phyloP scores from a whole-genome alignment of 2,113 vertebrate species.

The Melanocharis versteri region DNA sequence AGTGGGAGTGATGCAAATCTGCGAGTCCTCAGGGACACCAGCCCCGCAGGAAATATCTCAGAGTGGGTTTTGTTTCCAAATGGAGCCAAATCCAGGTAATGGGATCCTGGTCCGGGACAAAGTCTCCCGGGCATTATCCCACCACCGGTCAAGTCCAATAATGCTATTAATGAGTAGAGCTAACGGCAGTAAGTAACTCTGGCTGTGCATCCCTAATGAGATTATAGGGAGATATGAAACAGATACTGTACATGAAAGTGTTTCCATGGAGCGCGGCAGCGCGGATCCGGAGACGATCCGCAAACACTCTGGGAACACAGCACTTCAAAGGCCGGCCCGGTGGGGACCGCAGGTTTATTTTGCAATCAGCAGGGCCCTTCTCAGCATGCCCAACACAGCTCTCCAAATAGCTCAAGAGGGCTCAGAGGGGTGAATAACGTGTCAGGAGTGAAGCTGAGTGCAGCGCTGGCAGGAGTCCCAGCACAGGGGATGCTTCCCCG shows the following conservation, averaged over 20 bases:
- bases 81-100: background rate
- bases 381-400: background rate
- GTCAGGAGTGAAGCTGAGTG: background rate
- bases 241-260: background rate
- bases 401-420: slow-evolving; percentile 26
- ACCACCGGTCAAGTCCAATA: background rate
- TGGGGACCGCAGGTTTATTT: background rate
- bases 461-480: background rate
- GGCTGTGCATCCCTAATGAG: slow-evolving; percentile 49
- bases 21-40: background rate
- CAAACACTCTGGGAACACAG: background rate
- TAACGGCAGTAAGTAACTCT: slow-evolving; percentile 32
- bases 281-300: background rate
- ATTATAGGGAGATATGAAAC: slow-evolving; percentile 7
- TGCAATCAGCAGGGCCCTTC: background rate
- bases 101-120: background rate
- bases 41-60: background rate
- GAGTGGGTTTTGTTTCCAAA: background rate
- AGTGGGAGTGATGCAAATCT: background rate
- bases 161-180: slow-evolving; percentile 27
- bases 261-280: background rate
- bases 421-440: background rate
- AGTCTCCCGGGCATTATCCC: background rate
- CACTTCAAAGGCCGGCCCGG: slow-evolving; percentile 21
- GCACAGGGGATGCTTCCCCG: background rate